A percentile compares a stretch with the other conserved stretches of the same genome.
phyloP scores from a whole-genome alignment of 2,113 vertebrate genomes.

The Serilophus lunatus region DNA sequence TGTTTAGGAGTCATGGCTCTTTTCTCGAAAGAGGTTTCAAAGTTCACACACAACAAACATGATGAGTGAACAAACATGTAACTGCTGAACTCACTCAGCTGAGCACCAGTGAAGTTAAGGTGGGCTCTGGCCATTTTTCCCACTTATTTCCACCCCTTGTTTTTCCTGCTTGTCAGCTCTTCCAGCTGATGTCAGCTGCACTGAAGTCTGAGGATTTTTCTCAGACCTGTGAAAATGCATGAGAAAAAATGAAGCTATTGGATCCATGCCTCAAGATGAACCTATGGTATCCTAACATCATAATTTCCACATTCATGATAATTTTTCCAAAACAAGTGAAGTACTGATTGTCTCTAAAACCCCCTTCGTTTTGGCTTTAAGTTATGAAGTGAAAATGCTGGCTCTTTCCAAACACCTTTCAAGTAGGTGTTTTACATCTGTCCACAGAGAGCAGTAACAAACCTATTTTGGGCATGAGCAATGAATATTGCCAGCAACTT shows the following conservation, averaged over 20 bases:
- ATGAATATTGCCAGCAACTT: background rate
- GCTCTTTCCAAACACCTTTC: background rate
- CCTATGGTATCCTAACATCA: rapidly evolving
- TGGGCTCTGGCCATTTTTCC: rapidly evolving
- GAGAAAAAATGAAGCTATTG: background rate
- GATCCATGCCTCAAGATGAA: background rate
- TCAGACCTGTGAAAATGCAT: background rate
- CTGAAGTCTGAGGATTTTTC: background rate
- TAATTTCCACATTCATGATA: background rate
- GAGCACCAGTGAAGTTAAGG: background rate
- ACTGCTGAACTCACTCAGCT: rapidly evolving
- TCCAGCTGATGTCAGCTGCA: background rate
- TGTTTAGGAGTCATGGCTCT: background rate
- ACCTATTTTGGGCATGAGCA: rapidly evolving
- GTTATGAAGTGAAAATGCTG: background rate
- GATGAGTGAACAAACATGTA: rapidly evolving
- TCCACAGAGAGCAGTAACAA: background rate
- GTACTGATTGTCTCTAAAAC: background rate
- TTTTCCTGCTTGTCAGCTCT: background rate
- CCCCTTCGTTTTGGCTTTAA: background rate
- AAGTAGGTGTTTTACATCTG: background rate
- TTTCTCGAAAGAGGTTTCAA: background rate
- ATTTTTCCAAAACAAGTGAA: background rate
- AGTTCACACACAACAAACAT: background rate
- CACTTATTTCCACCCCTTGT: background rate